These are phyloP conservation scores for Lasaia peninsularis DNA, from an alignment of 1,140 invertebrate species.

Conservation along the genomic window DNA sequence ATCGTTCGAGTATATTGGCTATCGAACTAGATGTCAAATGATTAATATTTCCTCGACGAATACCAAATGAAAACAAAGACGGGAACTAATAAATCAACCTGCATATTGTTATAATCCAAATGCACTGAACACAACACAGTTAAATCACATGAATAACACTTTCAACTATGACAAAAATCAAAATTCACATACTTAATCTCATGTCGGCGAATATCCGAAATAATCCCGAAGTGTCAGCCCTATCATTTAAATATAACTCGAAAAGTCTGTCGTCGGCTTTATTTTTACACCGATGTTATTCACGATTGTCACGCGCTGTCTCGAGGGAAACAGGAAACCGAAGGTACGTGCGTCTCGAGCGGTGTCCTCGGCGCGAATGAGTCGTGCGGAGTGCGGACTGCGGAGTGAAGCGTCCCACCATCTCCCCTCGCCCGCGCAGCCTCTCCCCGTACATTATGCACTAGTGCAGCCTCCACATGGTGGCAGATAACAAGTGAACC, in stretches of 20 bases:
- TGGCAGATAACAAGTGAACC: slow-evolving; percentile 46
- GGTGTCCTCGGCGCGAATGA: slow-evolving; percentile 47
- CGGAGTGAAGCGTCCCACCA: slow-evolving; percentile 37
- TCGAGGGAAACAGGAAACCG: slow-evolving; percentile 34
- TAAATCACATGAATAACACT: slow-evolving; percentile 26
- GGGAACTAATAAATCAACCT: slow-evolving; percentile 46
- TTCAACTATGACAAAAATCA: slow-evolving; percentile 28
- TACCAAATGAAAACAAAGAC: slow-evolving; percentile 37
- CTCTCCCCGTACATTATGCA: slow-evolving; percentile 41
- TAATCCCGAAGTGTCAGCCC: slow-evolving; percentile 47
- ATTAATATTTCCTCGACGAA: slow-evolving; percentile 7
- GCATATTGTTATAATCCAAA: slow-evolving; percentile 17
- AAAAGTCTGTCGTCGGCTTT: slow-evolving; percentile 69
- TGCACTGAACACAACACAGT: slow-evolving; percentile 23
- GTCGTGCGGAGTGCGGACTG: slow-evolving; percentile 29
- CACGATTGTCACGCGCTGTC: slow-evolving; percentile 47
- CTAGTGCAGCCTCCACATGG: slow-evolving; percentile 62
- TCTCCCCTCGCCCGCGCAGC: slow-evolving; percentile 24
- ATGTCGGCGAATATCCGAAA: slow-evolving; percentile 58
- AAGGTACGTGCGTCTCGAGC: slow-evolving; percentile 29
- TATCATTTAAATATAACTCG: slow-evolving; percentile 76
- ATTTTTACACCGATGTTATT: slow-evolving; percentile 69
- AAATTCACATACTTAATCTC: slow-evolving; percentile 69
- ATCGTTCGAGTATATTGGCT: neutral
- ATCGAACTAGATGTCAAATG: slow-evolving; percentile 7